A percentile compares a stretch with the other conserved stretches of the same genome.
Conservation (phyloP, 2,797 vertebrate genomes). For the Bradypodion pumilum region DNA sequence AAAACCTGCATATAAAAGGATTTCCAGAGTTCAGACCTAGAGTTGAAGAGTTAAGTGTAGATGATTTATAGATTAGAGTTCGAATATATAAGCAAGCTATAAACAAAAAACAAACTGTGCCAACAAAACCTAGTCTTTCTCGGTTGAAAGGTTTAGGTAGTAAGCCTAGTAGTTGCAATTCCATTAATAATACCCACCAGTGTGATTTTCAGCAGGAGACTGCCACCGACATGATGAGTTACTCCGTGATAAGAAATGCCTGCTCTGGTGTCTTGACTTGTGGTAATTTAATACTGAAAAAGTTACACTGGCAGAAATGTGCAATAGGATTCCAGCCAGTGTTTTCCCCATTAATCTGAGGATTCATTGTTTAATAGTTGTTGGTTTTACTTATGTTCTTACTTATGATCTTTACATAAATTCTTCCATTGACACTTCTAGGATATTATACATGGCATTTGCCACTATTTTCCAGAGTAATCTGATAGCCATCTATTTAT, state of each 20-base stretch:
- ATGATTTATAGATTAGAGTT: neutral
- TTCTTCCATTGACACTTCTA: neutral
- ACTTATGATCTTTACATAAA: neutral
- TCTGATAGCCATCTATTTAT: neutral
- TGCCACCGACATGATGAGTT: too few relatives aligned
- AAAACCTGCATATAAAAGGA: too few relatives aligned
- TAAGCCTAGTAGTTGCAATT: too few relatives aligned
- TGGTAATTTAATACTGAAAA: too few relatives aligned
- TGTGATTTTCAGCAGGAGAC: too few relatives aligned
- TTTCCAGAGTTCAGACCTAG: too few relatives aligned
- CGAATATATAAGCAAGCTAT: neutral
- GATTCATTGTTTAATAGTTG: conserved; percentile 2
- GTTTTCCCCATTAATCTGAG: conserved; percentile 1
- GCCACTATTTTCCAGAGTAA: neutral
- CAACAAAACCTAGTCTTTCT: neutral
- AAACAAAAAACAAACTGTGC: neutral
- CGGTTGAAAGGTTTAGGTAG: neutral
- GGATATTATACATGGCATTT: conserved; percentile 7
- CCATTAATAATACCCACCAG: too few relatives aligned
- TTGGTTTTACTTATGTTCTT: neutral
- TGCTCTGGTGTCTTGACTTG: too few relatives aligned
- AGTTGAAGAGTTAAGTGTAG: too few relatives aligned
- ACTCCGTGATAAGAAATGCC: too few relatives aligned
- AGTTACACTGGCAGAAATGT: too few relatives aligned
- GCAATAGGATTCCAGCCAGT: neutral